Percentiles rank a stretch among this genome's conserved stretches.
phyloP scores from a whole-genome alignment of 2,113 vertebrate genomes.

The Takifugu flavidus region DNA sequence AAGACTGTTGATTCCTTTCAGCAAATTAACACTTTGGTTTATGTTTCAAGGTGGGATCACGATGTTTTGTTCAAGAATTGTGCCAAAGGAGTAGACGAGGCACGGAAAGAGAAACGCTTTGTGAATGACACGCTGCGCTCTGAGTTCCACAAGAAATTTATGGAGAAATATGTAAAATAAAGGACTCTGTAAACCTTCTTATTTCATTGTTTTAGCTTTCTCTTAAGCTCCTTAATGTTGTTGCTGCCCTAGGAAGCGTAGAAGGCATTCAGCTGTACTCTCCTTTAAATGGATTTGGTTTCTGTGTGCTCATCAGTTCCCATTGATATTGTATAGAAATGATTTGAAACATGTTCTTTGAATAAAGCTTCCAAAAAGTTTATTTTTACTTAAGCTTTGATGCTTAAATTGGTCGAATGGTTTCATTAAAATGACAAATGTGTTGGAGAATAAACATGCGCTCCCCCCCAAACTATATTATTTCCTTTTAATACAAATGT shows the following conservation, averaged over 20 bases:
- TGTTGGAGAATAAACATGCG: no score
- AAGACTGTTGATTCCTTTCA: background rate
- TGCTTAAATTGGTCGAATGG: no score
- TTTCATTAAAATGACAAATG: no score
- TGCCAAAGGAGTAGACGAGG: slow-evolving; percentile 94
- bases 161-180: slow-evolving; percentile 99
- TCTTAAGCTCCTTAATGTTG: slow-evolving; percentile 10
- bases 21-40: background rate
- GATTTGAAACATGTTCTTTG: slow-evolving; percentile 10
- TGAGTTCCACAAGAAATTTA: slow-evolving; percentile 88
- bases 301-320: slow-evolving; percentile 21
- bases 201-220: slow-evolving; percentile 5
- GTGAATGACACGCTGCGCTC: slow-evolving; percentile 95
- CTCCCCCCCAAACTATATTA: no score
- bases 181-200: slow-evolving; percentile 32
- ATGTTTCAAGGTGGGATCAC: slow-evolving; percentile 89
- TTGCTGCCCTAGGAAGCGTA: slow-evolving; percentile 6
- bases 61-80: slow-evolving; percentile 99
- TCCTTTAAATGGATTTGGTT: slow-evolving; percentile 10
- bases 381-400: slow-evolving; percentile 20
- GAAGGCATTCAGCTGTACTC: slow-evolving; percentile 15
- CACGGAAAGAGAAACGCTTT: slow-evolving; percentile 94
- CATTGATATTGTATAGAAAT: slow-evolving; percentile 41
- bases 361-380: slow-evolving; percentile 21
- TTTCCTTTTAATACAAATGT: no score